Evolutionary conservation across 2,797 vertebrate genomes (phyloP).

Genomic region (Borostomias antarcticus): DNA sequence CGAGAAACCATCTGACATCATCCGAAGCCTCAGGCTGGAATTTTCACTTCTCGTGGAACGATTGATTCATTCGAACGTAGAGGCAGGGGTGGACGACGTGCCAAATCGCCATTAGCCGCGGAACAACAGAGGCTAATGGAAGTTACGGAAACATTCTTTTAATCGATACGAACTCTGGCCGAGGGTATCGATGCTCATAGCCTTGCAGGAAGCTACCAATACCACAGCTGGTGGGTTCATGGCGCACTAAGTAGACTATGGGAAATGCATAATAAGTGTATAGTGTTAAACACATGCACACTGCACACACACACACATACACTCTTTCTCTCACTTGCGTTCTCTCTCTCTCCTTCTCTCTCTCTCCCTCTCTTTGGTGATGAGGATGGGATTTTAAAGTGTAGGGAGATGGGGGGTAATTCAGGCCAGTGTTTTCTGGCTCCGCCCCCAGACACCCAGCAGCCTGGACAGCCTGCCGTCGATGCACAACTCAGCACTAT

Average conservation of each 20-base stretch:
- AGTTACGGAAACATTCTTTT: not conserved
- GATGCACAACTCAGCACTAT: conserved; percentile 16
- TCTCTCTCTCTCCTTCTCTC: not conserved
- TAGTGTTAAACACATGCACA: no score
- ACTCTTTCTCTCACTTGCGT: not conserved
- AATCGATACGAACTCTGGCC: not conserved
- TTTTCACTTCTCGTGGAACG: no score
- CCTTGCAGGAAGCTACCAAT: no score
- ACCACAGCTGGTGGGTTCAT: no score
- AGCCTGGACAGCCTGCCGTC: conserved; percentile 4
- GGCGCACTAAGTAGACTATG: no score
- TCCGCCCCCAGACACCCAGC: not conserved
- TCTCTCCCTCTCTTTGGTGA: not conserved
- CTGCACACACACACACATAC: no score
- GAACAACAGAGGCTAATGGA: not conserved
- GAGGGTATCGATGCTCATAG: no score
- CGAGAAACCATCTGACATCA: no score
- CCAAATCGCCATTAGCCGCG: no score
- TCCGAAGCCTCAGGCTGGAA: no score
- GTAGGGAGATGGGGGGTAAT: conserved; percentile 29
- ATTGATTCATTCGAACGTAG: not conserved
- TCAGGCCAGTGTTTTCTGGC: conserved; percentile 37
- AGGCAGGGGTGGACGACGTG: not conserved
- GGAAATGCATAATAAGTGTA: no score
- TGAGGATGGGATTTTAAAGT: not conserved